Evolutionary conservation across 2,888 invertebrate species (phyloP), one percentile per base, ranked within the genome.

Genomic region (Chymomyza amoena): DNA sequence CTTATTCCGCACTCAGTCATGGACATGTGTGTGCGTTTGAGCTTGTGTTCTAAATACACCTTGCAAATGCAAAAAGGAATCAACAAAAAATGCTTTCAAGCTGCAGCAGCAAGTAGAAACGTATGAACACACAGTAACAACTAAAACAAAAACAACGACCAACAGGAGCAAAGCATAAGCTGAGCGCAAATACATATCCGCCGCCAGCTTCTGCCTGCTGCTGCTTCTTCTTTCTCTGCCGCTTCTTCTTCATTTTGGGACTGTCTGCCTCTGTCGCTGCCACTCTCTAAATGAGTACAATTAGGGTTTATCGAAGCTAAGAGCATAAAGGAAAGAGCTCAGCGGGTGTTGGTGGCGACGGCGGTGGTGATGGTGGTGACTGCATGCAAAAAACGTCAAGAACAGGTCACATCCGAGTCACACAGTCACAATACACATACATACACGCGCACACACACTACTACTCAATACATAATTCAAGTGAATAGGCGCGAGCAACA

Each of bases 281-380:
- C 67, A 66, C 66, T 81, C 78, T 76, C 80, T 75, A 85, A 87
- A 87, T 83, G 87, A 87, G 86, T 79, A 83, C 87, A 85, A 85
- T 85, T 85, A 85, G 87, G 86, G 84, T 81, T 78, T 80, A 56
- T 50, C 60, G 39, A 25, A 64, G 72, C 72, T 62, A 69, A 67
- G 63, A 72, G 72, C 66, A 64, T 32, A 54, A 74, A 62, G 56
- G 68, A 66, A 66, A 70, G 52, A 69, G 66, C 63, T 56, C 61
- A 67, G 69, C 75, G 25, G 50, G 54, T 64, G 64, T 66, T 39
- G 61, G 54, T 56, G 39, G 10, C 13, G 39, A 0, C 13, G 39
- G 39, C 32, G 61, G 54, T 56, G 39, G 10, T 4, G 39, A 0
- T 45, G 39, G 39, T 45, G 39, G 39, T 45, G 39, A 45, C 62